Conservation (phyloP, 2,113 vertebrate species). For the Centrocercus urophasianus region DNA sequence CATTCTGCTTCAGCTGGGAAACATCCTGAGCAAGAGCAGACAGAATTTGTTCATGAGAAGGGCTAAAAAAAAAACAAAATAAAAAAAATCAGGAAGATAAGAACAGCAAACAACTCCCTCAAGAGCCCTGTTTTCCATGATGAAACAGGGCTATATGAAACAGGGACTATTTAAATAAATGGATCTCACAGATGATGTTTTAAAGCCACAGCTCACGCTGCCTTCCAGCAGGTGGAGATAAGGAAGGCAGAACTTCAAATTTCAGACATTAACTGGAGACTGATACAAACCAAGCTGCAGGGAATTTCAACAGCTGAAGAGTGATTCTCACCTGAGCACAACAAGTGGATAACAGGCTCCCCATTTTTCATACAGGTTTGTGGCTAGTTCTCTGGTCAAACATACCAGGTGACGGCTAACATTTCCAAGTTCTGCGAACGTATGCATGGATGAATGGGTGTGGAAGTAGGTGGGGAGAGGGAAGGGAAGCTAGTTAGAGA, state of each 20-base stretch:
- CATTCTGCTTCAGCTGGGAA: conserved; percentile 68
- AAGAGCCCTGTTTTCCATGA: not conserved
- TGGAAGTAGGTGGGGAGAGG: conserved; percentile 47
- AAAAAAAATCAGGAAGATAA: not conserved
- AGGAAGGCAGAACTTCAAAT: not conserved
- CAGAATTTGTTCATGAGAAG: not conserved
- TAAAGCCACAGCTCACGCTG: not conserved
- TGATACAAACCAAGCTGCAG: conserved; percentile 57
- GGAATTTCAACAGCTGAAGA: conserved; percentile 74
- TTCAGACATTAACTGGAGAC: not conserved
- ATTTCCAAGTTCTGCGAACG: conserved; percentile 70
- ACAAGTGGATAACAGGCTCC: conserved; percentile 64
- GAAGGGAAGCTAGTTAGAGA: conserved; percentile 69
- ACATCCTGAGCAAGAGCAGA: conserved; percentile 40
- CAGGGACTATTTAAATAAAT: not conserved
- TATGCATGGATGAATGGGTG: conserved; percentile 65
- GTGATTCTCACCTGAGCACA: conserved; percentile 68
- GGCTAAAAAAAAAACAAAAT: not conserved
- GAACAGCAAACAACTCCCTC: not conserved
- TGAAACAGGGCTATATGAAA: not conserved
- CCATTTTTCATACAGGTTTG: conserved; percentile 71
- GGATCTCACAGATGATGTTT: not conserved
- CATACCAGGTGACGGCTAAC: conserved; percentile 73
- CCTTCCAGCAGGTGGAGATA: not conserved
- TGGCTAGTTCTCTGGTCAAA: conserved; percentile 74